These are phyloP conservation scores for Heterotilapia buettikoferi DNA, from an alignment of 2,113 vertebrate species.

Conservation along the genomic window DNA sequence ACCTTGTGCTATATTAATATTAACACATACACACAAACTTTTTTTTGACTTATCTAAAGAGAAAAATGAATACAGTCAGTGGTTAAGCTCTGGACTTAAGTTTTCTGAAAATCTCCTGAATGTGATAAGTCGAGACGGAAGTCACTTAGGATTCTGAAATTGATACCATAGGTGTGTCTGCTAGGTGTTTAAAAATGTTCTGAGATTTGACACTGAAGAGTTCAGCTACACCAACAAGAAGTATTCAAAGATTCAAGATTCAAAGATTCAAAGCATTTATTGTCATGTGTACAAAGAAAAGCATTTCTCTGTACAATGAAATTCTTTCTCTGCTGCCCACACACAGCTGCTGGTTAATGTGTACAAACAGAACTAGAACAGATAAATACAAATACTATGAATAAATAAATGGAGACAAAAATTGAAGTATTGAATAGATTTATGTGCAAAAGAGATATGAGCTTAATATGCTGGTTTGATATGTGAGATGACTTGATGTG, in stretches of 20 bases:
- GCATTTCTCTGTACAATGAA: background rate
- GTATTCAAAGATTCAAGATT: background rate
- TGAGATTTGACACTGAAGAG: background rate
- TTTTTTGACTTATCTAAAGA: background rate
- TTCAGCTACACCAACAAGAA: background rate
- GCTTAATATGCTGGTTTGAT: background rate
- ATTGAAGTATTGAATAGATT: background rate
- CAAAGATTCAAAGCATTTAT: background rate
- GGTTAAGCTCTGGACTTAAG: background rate
- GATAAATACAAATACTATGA: background rate
- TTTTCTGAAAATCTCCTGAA: background rate
- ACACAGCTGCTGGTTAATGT: background rate
- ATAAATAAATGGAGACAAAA: background rate
- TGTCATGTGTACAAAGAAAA: too few species aligned
- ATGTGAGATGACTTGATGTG: background rate
- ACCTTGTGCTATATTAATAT: background rate
- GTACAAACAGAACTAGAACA: background rate
- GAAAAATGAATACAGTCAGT: background rate
- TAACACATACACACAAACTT: background rate
- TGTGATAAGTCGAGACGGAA: rapidly evolving
- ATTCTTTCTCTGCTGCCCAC: background rate
- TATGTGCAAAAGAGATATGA: background rate
- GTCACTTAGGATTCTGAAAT: background rate
- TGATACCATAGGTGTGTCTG: background rate
- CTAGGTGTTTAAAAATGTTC: background rate